These are phyloP conservation scores for Danio choprae DNA, from an alignment of 2,797 vertebrate genomes.

Conservation along the genomic window DNA sequence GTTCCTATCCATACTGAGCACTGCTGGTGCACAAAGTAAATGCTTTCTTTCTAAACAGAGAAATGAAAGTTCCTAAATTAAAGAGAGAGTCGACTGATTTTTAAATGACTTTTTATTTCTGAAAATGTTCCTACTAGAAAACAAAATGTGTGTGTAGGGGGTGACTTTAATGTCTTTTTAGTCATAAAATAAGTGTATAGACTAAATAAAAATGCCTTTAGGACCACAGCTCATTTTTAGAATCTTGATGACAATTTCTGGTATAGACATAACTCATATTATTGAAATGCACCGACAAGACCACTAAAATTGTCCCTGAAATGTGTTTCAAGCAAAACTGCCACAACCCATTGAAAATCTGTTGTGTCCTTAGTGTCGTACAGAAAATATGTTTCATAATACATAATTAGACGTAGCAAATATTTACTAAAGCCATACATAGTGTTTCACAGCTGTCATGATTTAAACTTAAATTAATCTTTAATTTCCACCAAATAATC, in stretches of 20 bases:
- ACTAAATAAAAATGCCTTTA: background rate
- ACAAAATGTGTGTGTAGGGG: background rate
- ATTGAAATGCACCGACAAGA: background rate
- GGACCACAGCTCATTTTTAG: background rate
- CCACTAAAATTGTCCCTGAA: background rate
- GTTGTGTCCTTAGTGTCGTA: conserved; percentile 26
- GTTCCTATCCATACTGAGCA: background rate
- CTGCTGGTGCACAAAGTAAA: background rate
- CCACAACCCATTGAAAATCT: background rate
- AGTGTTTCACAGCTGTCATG: background rate
- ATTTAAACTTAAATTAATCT: background rate
- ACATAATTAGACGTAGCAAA: background rate
- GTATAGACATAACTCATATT: background rate
- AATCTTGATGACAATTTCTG: background rate
- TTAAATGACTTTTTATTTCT: background rate
- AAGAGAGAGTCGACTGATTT: too few relatives aligned
- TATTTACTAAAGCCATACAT: background rate
- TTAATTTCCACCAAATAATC: background rate
- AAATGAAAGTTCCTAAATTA: background rate
- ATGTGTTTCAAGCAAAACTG: conserved; percentile 1
- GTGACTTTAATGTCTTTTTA: background rate
- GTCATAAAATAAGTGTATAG: background rate
- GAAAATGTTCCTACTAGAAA: background rate
- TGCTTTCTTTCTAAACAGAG: background rate
- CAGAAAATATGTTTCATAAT: conserved; percentile 12